Evolutionary conservation across 2,113 vertebrate genomes (phyloP).

Genomic region (Brachionichthys hirsutus): DNA sequence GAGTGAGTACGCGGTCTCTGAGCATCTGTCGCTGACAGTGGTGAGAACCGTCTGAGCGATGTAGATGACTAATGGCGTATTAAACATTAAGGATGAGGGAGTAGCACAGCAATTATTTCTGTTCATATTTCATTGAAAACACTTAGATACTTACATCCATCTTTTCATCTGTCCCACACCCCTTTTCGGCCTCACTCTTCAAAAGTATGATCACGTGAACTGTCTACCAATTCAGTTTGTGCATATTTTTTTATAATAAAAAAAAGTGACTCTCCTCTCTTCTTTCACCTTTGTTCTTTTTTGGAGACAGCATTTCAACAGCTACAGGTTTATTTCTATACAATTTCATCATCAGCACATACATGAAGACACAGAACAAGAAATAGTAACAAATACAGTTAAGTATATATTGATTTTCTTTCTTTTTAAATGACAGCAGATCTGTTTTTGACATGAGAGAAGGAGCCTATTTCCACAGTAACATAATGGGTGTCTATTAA

Average conservation of each 20-base stretch:
- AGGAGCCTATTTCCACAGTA: too few relatives aligned
- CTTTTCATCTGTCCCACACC: conserved; percentile 49
- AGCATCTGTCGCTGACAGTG: conserved; percentile 31
- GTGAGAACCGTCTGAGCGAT: conserved; percentile 22
- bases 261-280: conserved; percentile 1
- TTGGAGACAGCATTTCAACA: conserved; percentile 24
- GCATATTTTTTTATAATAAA: neutral
- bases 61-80: conserved; percentile 68
- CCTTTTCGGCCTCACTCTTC: conserved; percentile 40
- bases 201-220: conserved; percentile 4
- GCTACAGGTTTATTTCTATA: conserved; percentile 32
- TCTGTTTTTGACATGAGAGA: neutral
- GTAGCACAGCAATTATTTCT: conserved; percentile 75
- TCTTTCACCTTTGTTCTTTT: neutral
- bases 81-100: conserved; percentile 75
- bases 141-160: conserved; percentile 66
- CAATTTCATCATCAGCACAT: conserved; percentile 41
- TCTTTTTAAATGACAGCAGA: neutral
- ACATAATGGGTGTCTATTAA: neutral
- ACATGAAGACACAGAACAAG: conserved; percentile 5
- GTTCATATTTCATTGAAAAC: conserved; percentile 76
- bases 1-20: conserved; percentile 20
- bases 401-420: too few relatives aligned
- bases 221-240: conserved; percentile 14
- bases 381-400: neutral